Evolutionary conservation across 2,888 invertebrate species (phyloP).

Genomic region (Celastrina argiolus): DNA sequence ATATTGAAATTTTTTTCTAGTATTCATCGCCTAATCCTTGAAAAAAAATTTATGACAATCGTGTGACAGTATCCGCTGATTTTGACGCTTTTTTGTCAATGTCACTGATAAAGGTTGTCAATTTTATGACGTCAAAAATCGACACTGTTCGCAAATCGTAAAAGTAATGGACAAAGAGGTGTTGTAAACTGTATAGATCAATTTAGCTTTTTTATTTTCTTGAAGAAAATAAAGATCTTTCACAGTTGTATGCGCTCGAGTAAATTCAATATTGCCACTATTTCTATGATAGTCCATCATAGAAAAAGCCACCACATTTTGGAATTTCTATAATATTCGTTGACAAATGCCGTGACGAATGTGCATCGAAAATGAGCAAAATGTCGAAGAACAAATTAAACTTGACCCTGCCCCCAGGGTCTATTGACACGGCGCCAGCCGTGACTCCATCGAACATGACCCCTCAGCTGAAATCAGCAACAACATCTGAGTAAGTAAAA

Average conservation of each 20-base stretch:
- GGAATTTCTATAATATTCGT: background rate
- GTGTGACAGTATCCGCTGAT: too few relatives aligned
- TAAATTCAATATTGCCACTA: background rate
- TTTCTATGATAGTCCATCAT: background rate
- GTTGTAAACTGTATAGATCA: background rate
- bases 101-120: too few relatives aligned
- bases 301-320: too few relatives aligned
- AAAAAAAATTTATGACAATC: too few relatives aligned
- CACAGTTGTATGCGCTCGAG: background rate
- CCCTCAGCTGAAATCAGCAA: slow-evolving; percentile 77
- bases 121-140: background rate
- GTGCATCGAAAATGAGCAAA: slow-evolving; percentile 68
- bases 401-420: slow-evolving; percentile 92
- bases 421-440: slow-evolving; percentile 85
- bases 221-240: background rate
- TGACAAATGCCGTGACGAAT: slow-evolving; percentile 44
- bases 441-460: slow-evolving; percentile 79
- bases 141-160: background rate
- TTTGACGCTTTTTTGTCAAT: too few relatives aligned
- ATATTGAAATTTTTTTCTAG: too few relatives aligned
- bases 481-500: slow-evolving; percentile 74
- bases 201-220: background rate
- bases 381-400: slow-evolving; percentile 96
- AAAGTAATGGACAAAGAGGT: background rate
- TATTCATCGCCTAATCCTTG: too few relatives aligned